These are phyloP conservation scores for Laticauda laticaudata DNA, from an alignment of 2,113 vertebrate species.

Conservation along the genomic window DNA sequence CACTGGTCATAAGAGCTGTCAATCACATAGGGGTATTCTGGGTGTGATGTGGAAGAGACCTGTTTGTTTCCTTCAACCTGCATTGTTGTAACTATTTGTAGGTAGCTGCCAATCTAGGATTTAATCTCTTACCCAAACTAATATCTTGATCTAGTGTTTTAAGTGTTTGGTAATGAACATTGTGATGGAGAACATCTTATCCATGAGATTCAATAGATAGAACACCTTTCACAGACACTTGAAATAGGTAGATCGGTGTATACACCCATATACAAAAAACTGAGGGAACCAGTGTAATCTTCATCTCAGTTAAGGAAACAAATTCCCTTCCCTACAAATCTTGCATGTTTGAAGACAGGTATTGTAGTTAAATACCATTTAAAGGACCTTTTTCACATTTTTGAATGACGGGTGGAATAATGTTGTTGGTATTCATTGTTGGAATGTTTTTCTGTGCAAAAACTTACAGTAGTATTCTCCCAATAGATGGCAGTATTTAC, in stretches of 20 bases:
- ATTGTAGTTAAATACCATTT: not conserved
- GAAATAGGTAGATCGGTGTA: not conserved
- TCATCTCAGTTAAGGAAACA: not conserved
- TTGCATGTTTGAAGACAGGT: not conserved
- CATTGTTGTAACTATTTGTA: not conserved
- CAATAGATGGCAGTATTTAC: not conserved
- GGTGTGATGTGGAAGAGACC: not conserved
- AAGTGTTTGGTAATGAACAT: not conserved
- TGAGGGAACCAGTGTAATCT: not conserved
- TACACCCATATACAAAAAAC: not conserved
- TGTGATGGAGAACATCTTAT: not conserved
- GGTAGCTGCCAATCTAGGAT: not conserved
- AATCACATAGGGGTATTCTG: not conserved
- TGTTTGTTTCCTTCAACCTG: not conserved
- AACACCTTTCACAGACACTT: not conserved
- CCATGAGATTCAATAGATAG: not conserved
- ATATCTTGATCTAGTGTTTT: not conserved
- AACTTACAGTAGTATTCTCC: not conserved
- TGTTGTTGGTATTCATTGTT: not conserved
- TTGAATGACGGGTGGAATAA: not conserved
- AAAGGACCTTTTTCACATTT: not conserved
- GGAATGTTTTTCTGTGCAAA: not conserved
- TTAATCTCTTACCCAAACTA: not conserved
- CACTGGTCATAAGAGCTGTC: not conserved
- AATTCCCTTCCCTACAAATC: not conserved